Conservation (phyloP, 2,888 invertebrate species). For the Aphidoletes aphidimyza region DNA sequence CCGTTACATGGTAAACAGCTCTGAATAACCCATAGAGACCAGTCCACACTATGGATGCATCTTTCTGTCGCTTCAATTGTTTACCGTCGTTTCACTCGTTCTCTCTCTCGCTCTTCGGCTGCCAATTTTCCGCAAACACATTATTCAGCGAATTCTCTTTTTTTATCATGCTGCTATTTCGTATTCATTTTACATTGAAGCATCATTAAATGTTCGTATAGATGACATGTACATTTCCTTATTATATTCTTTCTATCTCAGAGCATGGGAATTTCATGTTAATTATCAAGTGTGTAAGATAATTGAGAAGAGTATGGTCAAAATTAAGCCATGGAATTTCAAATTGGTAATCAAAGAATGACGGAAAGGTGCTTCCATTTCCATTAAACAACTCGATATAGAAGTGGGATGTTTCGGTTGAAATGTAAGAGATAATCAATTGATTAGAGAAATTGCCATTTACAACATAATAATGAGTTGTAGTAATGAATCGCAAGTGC, state of each 20-base stretch:
- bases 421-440: too few species aligned
- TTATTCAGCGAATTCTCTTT: neutral
- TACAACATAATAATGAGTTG: too few species aligned
- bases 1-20: conserved; percentile 11
- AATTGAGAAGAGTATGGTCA: neutral
- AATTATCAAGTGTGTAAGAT: neutral
- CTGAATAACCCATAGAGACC: neutral
- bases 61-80: too few species aligned
- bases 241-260: neutral
- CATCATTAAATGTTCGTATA: neutral
- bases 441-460: too few species aligned
- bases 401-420: too few species aligned
- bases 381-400: too few species aligned
- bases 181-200: neutral
- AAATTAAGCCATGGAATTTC: neutral
- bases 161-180: neutral
- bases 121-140: neutral
- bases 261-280: neutral
- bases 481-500: neutral
- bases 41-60: neutral
- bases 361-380: too few species aligned
- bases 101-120: neutral
- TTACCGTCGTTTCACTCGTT: too few species aligned
- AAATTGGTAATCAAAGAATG: too few species aligned
- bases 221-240: conserved; percentile 27